Evolutionary conservation across 2,797 vertebrate species (phyloP).

Genomic region (Leucoraja ocellata): DNA sequence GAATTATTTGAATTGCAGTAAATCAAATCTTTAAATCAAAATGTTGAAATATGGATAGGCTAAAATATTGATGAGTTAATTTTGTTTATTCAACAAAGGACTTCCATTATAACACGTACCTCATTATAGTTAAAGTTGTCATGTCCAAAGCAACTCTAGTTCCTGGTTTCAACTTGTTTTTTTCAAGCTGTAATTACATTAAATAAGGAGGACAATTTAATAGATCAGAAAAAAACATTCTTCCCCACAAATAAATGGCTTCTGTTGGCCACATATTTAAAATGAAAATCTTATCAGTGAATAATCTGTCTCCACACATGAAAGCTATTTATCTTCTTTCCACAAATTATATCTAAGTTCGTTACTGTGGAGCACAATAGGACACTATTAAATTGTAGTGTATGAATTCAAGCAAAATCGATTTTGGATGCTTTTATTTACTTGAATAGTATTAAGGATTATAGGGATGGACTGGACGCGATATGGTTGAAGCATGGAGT

Average conservation of each 20-base stretch:
- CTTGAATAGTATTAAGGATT: background rate
- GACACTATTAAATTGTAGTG: background rate
- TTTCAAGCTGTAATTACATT: slow-evolving; percentile 72
- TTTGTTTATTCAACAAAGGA: background rate
- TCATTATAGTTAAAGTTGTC: slow-evolving; percentile 97
- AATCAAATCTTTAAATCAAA: background rate
- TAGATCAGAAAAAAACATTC: background rate
- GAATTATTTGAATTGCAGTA: background rate
- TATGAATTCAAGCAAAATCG: background rate
- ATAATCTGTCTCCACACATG: no score
- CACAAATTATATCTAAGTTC: background rate
- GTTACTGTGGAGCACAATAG: background rate
- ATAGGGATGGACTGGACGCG: background rate
- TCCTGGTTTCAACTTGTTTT: slow-evolving; percentile 91
- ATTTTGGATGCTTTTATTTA: background rate
- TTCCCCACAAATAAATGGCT: background rate
- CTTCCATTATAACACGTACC: slow-evolving; percentile 56
- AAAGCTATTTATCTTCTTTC: background rate
- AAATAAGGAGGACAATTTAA: slow-evolving; percentile 43
- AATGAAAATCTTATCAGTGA: slow-evolving; percentile 11
- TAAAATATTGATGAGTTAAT: background rate
- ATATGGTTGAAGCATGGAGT: background rate
- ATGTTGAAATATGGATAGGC: background rate
- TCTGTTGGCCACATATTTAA: no score
- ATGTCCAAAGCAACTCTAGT: slow-evolving; percentile 96